A percentile compares a stretch with the other conserved stretches of the same genome.
Conservation (phyloP, 2,113 vertebrate species). For the Macquaria ambigua region DNA sequence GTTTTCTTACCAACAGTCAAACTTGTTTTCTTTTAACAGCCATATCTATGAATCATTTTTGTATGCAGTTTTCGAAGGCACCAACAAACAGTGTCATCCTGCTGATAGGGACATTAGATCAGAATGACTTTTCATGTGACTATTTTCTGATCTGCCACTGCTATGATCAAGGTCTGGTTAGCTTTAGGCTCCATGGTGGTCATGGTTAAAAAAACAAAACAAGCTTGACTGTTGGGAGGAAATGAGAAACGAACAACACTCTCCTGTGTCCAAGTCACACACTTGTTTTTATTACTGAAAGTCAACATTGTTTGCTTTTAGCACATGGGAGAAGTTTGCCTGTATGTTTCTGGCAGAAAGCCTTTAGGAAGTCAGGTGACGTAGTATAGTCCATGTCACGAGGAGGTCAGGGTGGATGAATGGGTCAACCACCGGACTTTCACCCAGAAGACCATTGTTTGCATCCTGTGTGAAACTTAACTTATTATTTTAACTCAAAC, state of each 20-base stretch:
- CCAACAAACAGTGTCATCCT: neutral
- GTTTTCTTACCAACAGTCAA: neutral
- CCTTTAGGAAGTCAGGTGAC: no score
- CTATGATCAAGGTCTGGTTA: neutral
- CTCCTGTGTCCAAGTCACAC: neutral
- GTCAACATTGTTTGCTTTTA: no score
- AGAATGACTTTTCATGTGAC: neutral
- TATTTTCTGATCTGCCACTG: neutral
- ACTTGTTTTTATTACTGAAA: neutral
- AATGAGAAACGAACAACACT: neutral
- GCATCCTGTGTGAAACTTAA: no score
- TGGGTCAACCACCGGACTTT: no score
- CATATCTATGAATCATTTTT: neutral
- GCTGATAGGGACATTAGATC: neutral
- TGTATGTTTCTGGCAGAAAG: no score
- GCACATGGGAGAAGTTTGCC: no score
- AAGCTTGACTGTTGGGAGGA: neutral
- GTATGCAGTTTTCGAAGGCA: neutral
- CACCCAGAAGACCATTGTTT: no score
- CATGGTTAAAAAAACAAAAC: neutral
- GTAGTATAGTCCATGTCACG: no score
- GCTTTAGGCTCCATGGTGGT: neutral
- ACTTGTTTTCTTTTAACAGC: neutral
- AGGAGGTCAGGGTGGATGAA: no score
- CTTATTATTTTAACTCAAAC: no score